Percentiles rank a stretch among this genome's conserved stretches.
phyloP scores from a whole-genome alignment of 2,888 invertebrate species.

The Lepetodrilus schrolli region DNA sequence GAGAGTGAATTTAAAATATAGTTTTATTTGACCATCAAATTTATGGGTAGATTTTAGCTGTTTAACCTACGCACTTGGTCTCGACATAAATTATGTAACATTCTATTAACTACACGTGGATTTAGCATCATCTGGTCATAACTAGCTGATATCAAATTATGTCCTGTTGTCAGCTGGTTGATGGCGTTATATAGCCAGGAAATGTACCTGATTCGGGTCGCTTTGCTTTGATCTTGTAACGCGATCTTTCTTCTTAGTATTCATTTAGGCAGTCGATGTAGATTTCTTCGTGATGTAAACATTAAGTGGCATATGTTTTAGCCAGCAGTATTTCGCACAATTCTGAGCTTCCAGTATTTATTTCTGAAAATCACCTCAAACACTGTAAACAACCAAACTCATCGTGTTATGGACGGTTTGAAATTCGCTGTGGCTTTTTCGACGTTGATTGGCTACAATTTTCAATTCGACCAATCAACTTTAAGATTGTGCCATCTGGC shows the following conservation, averaged over 20 bases:
- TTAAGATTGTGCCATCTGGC: not conserved
- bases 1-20: no score
- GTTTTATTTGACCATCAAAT: no score
- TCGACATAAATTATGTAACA: no score
- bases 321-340: slow-evolving; percentile 16
- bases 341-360: not conserved
- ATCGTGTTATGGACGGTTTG: not conserved
- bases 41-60: no score
- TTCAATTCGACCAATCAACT: not conserved
- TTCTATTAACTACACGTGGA: no score
- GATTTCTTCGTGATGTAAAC: no score
- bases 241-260: slow-evolving; percentile 13
- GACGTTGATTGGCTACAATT: not conserved
- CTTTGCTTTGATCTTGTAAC: slow-evolving; percentile 13
- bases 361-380: not conserved
- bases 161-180: no score
- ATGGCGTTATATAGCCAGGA: no score
- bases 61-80: no score
- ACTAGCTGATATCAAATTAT: no score
- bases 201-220: slow-evolving; percentile 1
- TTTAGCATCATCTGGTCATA: no score
- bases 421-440: not conserved
- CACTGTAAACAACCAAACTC: slow-evolving; percentile 3
- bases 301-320: no score
- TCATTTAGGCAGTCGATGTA: not conserved